These are phyloP conservation scores for Mimumesa dahlbomi DNA, from an alignment of 2,888 invertebrate species.

Conservation along the genomic window DNA sequence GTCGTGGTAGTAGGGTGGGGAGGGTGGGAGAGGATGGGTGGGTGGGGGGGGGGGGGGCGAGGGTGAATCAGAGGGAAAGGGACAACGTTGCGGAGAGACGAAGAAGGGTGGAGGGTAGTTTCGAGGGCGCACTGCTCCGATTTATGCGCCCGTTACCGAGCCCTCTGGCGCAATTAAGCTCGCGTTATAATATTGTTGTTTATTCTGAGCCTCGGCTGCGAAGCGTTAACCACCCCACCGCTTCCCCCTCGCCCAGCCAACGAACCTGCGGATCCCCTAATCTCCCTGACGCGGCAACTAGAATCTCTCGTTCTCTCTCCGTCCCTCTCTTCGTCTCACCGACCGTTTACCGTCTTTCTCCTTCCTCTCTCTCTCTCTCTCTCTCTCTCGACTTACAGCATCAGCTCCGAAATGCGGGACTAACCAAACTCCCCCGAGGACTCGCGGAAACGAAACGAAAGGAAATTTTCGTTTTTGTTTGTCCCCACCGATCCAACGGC, in stretches of 20 bases:
- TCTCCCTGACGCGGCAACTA: slow-evolving; percentile 65
- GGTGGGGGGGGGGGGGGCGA: not conserved
- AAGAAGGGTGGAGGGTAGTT: slow-evolving; percentile 49
- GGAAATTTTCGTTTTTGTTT: slow-evolving; percentile 65
- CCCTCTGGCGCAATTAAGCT: slow-evolving; percentile 79
- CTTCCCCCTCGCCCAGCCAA: slow-evolving; percentile 51
- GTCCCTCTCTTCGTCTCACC: slow-evolving; percentile 27
- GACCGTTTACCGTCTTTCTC: slow-evolving; percentile 20
- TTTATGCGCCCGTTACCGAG: slow-evolving; percentile 78
- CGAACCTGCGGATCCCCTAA: slow-evolving; percentile 59
- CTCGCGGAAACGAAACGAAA: slow-evolving; percentile 61
- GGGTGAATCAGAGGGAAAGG: slow-evolving; percentile 42
- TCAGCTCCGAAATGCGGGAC: slow-evolving; percentile 57
- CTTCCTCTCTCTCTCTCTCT: slow-evolving; percentile 28
- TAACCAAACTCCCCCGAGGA: slow-evolving; percentile 53
- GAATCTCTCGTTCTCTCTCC: slow-evolving; percentile 51
- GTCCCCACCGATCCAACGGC: slow-evolving; percentile 57
- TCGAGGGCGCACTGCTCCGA: slow-evolving; percentile 69
- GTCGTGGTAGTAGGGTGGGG: slow-evolving; percentile 46
- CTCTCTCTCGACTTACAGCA: slow-evolving; percentile 59
- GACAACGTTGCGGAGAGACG: slow-evolving; percentile 34
- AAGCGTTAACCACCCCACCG: slow-evolving; percentile 72
- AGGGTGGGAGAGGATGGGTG: not conserved
- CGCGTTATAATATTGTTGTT: slow-evolving; percentile 80
- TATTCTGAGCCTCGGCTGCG: slow-evolving; percentile 76